Percentiles rank a stretch among this genome's conserved stretches.
Conservation (phyloP, 2,888 invertebrate species). For the Entomobrya proxima region DNA sequence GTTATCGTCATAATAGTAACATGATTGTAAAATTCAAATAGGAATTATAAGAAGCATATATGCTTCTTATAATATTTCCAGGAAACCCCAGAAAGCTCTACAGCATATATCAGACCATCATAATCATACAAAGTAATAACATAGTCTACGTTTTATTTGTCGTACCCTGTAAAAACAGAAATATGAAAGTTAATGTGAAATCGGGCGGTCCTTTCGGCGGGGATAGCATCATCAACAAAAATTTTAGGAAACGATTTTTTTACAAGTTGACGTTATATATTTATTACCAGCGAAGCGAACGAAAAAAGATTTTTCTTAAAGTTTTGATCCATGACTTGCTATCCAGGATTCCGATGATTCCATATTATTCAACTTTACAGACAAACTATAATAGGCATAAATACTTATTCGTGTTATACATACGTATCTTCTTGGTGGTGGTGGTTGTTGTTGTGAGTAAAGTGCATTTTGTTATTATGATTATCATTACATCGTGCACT, state of each 20-base stretch:
- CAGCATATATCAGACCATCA: no score
- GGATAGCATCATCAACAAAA: slow-evolving; percentile 17
- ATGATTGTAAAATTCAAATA: no score
- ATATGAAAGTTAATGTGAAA: slow-evolving; percentile 45
- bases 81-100: no score
- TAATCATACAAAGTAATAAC: neutral
- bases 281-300: slow-evolving; percentile 57
- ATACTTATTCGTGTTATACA: neutral
- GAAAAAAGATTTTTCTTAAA: slow-evolving; percentile 61
- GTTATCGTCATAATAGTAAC: no score
- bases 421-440: neutral
- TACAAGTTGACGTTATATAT: slow-evolving; percentile 52
- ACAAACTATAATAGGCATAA: neutral
- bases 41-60: no score
- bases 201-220: slow-evolving; percentile 27
- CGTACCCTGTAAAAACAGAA: slow-evolving; percentile 21
- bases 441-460: slow-evolving; percentile 28
- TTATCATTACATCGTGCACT: slow-evolving; percentile 29
- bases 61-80: no score
- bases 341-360: slow-evolving; percentile 44
- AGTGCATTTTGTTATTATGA: slow-evolving; percentile 52
- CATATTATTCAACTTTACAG: neutral
- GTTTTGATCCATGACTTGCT: slow-evolving; percentile 56
- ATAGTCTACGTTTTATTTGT: slow-evolving; percentile 2
- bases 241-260: slow-evolving; percentile 49